Percentiles rank a stretch among this genome's conserved stretches.
Evolutionary conservation across 2,113 vertebrate species (phyloP).

Genomic region (Pterophyllum scalare): DNA sequence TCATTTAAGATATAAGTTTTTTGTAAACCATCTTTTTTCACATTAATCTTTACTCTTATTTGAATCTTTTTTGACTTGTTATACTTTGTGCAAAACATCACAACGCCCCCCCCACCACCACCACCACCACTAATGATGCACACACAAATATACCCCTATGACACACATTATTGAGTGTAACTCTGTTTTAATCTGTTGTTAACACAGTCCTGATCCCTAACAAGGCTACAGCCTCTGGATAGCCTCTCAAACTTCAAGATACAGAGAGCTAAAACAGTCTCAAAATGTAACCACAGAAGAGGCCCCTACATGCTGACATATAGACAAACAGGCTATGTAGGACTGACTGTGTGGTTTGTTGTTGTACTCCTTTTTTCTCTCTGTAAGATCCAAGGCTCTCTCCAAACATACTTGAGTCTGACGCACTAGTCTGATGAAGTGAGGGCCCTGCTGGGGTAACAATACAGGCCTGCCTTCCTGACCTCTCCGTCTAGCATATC

Average conservation of each 20-base stretch:
- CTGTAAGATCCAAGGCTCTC: conserved; percentile 43
- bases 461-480: conserved; percentile 80
- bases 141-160: background rate
- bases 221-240: background rate
- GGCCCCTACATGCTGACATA: conserved; percentile 52
- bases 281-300: conserved; percentile 39
- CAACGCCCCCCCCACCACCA: too few species aligned
- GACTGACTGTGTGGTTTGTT: conserved; percentile 49
- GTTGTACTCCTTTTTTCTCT: conserved; percentile 43
- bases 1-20: background rate
- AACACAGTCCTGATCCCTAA: conserved; percentile 24
- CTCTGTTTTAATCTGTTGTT: conserved; percentile 29
- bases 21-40: background rate
- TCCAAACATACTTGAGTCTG: conserved; percentile 66
- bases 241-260: conserved; percentile 27
- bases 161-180: conserved; percentile 18
- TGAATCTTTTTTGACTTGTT: conserved; percentile 2
- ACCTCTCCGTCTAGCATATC: conserved; percentile 80
- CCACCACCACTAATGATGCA: background rate
- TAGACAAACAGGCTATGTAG: conserved; percentile 45
- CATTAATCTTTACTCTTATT: background rate
- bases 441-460: conserved; percentile 74
- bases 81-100: background rate
- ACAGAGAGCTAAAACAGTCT: conserved; percentile 14
- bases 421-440: conserved; percentile 63